A percentile compares a stretch with the other conserved stretches of the same genome.
Evolutionary conservation across 2,888 invertebrate species (phyloP).

Genomic region (Tetramorium bicarinatum): DNA sequence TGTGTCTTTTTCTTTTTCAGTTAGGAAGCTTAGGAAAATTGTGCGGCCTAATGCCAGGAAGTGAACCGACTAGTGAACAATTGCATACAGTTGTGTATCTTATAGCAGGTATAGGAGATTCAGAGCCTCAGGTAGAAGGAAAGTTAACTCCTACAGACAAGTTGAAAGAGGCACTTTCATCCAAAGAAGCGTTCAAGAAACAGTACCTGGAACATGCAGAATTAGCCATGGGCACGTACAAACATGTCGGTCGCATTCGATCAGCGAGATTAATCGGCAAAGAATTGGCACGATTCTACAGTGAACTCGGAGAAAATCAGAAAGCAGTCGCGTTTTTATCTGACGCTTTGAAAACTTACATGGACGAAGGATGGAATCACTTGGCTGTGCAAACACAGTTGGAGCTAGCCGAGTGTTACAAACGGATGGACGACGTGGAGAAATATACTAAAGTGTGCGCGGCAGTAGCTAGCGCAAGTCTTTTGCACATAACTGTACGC

Average conservation of each 20-base stretch:
- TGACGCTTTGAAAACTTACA: conserved; percentile 94
- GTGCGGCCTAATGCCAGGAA: conserved; percentile 96
- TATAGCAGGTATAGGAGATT: conserved; percentile 96
- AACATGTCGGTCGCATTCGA: conserved; percentile 93
- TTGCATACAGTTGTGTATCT: conserved; percentile 96
- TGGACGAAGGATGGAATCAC: conserved; percentile 95
- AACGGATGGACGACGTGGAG: conserved; percentile 92
- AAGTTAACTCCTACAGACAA: conserved; percentile 92
- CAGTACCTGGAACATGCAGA: conserved; percentile 97
- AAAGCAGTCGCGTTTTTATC: conserved; percentile 96
- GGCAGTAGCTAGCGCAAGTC: conserved; percentile 92
- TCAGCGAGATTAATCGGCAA: conserved; percentile 96
- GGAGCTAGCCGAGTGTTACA: conserved; percentile 94
- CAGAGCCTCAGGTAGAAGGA: conserved; percentile 86
- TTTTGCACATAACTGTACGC: conserved; percentile 92
- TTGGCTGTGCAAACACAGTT: conserved; percentile 94
- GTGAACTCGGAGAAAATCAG: conserved; percentile 93
- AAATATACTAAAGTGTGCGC: conserved; percentile 93
- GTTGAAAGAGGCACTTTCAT: conserved; percentile 96
- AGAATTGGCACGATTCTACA: conserved; percentile 96
- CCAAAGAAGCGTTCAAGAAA: conserved; percentile 95
- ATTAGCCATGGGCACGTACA: conserved; percentile 98
- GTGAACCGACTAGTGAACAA: conserved; percentile 94
- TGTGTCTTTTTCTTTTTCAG: conserved; percentile 86
- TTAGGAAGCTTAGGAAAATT: conserved; percentile 94